phyloP scores from a whole-genome alignment of 2,797 vertebrate genomes.

The Semaprochilodus insignis region DNA sequence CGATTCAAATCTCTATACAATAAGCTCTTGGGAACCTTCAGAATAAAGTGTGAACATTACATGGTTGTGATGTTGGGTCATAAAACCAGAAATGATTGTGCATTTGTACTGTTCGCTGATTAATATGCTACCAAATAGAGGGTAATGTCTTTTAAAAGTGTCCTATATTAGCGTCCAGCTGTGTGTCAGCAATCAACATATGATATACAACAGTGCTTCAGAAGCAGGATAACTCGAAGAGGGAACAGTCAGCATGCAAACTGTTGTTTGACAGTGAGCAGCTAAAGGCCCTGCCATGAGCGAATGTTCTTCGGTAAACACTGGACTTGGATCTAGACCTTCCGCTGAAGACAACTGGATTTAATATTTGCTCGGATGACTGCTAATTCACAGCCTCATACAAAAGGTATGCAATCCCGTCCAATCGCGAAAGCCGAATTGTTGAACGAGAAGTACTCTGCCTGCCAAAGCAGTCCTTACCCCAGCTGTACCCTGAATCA shows the following conservation, averaged over 20 bases:
- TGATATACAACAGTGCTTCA: not conserved
- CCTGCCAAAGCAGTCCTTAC: slow-evolving; percentile 4
- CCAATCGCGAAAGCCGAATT: not conserved
- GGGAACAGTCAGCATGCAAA: not conserved
- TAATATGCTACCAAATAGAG: not conserved
- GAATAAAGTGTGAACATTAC: not conserved
- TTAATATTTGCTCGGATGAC: not conserved
- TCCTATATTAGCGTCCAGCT: too few relatives aligned
- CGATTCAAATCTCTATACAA: too few relatives aligned
- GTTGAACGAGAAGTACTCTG: not conserved
- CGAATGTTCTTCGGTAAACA: not conserved
- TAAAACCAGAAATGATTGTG: too few relatives aligned
- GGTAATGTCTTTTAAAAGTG: not conserved
- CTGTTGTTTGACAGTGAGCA: not conserved
- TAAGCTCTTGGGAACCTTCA: too few relatives aligned
- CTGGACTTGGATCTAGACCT: slow-evolving; percentile 4
- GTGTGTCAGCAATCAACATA: not conserved
- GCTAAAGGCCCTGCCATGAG: not conserved
- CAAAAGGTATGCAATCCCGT: slow-evolving; percentile 1
- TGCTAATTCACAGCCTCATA: slow-evolving; percentile 21
- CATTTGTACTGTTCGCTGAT: too few relatives aligned
- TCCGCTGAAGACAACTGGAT: slow-evolving; percentile 12
- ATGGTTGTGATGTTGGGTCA: too few relatives aligned
- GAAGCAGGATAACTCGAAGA: not conserved
- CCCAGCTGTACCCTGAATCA: not conserved